Evolutionary conservation across 2,888 invertebrate genomes (phyloP).

Genomic region (Patella pellucida): DNA sequence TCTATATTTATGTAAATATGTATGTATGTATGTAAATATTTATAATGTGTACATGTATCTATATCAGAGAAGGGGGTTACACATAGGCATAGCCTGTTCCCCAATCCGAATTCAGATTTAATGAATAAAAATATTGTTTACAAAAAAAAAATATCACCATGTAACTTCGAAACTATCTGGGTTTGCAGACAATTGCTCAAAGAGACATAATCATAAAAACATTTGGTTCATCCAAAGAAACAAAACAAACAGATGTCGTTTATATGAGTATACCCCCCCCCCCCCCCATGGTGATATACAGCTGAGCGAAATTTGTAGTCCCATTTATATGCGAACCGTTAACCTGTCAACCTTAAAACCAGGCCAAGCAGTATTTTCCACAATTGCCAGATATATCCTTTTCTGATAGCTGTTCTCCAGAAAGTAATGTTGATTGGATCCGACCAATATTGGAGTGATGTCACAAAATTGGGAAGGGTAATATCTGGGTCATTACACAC

Average conservation of each 20-base stretch:
- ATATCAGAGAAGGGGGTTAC: too few species aligned
- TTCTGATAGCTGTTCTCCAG: too few species aligned
- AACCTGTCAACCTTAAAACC: neutral
- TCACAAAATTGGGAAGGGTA: neutral
- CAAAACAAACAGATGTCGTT: neutral
- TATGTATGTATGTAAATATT: too few species aligned
- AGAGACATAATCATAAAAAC: neutral
- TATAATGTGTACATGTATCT: too few species aligned
- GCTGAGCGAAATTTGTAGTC: neutral
- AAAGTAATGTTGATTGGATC: too few species aligned
- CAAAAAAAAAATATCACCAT: neutral
- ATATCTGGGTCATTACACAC: conserved; percentile 1
- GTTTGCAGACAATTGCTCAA: neutral
- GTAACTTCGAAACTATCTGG: neutral
- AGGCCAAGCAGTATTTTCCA: too few species aligned
- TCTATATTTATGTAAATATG: too few species aligned
- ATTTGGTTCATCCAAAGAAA: neutral
- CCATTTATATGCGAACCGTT: neutral
- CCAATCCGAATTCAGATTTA: too few species aligned
- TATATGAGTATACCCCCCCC: neutral
- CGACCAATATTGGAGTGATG: neutral
- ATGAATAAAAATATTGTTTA: too few species aligned
- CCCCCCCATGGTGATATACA: neutral
- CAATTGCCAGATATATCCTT: too few species aligned
- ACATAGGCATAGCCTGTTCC: too few species aligned